Base-by-base conservation (phyloP, 2,888 invertebrate species). In the Scrobipalpa costella region DNA sequence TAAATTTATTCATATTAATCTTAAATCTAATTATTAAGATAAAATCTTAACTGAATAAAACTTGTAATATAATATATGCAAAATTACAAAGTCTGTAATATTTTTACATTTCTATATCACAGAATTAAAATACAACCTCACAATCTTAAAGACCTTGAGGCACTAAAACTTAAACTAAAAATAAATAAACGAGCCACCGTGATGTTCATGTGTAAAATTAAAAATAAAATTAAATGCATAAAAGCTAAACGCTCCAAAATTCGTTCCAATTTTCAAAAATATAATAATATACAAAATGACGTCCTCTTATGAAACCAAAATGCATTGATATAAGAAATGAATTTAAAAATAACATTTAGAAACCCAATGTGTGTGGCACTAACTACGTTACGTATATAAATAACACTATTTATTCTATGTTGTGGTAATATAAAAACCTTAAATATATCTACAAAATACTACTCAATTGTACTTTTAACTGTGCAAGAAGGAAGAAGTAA, bases 21-120 rank as follows among this genome's bases (percentile, higher is more conserved):
- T 57, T 64, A 64, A 60, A 63, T 47, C 44, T 63, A 38, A 15
- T 34, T 6, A 63, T 55, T 64, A 64, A 64, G 62, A 66, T 61
- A 63, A 66, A 64, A 67, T 65, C 61, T 63, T 65, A 66, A 66
- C 61, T 65, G 34, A 61, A 49, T n/a, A 61, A 61, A 61, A 34
- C 17, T 21, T 34, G 36, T 36, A 17, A 19, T 64, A 66, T 63
- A 65, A 44, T 64, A 62, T 61, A 57, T 57, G 57, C 33, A 63
- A 64, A 57, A 60, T 9, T 57, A 57, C 55, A 55, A 44, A 49
- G 60, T 75, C 75, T 79, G 76, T 67, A 71, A 72, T 82, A 77
- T 79, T 73, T 76, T 71, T 83, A 88, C 78, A 80, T 76, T 77
- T 73, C 84, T 88, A 88, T 90, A 90, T 90, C 90, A 90, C 90